Evolutionary conservation across 92 coral and sea anemone species (phyloP).

Genomic region (Porites divaricata): DNA sequence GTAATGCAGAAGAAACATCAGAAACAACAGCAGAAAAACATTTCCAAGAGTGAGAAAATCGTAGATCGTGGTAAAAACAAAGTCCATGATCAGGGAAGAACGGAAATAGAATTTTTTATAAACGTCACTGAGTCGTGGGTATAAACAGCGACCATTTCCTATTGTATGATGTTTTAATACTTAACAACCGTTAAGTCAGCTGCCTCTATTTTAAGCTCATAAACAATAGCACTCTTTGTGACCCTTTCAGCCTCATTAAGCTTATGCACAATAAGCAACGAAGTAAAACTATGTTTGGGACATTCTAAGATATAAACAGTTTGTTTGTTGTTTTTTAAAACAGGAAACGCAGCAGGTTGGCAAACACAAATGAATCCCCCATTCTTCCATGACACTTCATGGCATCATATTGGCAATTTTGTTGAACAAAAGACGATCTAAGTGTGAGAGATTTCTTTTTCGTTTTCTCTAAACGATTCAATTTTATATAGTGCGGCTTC

Average conservation of each 20-base stretch:
- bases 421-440: too few species aligned
- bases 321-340: neutral
- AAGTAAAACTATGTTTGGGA: neutral
- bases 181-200: neutral
- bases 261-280: neutral
- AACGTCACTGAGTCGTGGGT: slow-evolving; percentile 2
- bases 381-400: too few species aligned
- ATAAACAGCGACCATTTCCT: neutral
- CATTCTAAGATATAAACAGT: neutral
- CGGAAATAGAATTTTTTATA: neutral
- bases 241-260: neutral
- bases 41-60: slow-evolving; percentile 15
- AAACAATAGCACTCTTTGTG: too few species aligned
- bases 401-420: too few species aligned
- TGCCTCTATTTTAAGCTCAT: neutral
- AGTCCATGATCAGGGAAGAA: slow-evolving; percentile 8
- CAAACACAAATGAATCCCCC: too few species aligned
- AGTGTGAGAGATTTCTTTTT: too few species aligned
- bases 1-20: slow-evolving; percentile 25
- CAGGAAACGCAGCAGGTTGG: neutral
- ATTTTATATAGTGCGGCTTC: too few species aligned
- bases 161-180: neutral
- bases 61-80: slow-evolving; percentile 10
- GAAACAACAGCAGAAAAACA: slow-evolving; percentile 15
- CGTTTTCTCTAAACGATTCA: too few species aligned